Conservation (phyloP, 2,797 vertebrate genomes). For the Galagoides demidoff region DNA sequence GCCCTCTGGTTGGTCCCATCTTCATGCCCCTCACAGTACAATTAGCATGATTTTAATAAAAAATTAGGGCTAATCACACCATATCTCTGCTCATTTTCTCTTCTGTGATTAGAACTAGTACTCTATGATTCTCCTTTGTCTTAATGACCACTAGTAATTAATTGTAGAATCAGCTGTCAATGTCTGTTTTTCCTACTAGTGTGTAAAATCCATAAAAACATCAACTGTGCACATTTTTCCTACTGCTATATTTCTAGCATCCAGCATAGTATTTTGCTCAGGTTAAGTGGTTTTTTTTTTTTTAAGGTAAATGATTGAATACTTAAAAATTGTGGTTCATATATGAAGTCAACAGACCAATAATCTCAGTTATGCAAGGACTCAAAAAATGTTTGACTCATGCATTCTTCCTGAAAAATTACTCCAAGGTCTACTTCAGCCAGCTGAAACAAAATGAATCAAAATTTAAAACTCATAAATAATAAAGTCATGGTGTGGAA, state of each 20-base stretch:
- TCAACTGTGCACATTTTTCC: neutral
- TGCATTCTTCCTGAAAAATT: slow-evolving; percentile 79
- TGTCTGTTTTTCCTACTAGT: neutral
- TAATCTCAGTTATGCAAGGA: slow-evolving; percentile 70
- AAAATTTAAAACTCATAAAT: slow-evolving; percentile 82
- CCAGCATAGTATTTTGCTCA: slow-evolving; percentile 18
- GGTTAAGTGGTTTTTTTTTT: slow-evolving; percentile 30
- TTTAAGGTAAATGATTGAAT: slow-evolving; percentile 71
- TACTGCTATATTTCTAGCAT: neutral
- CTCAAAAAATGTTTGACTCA: slow-evolving; percentile 71
- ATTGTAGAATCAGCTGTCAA: neutral
- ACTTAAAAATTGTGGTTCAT: slow-evolving; percentile 65
- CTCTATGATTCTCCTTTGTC: slow-evolving; percentile 27
- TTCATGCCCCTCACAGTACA: neutral
- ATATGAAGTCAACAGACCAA: slow-evolving; percentile 74
- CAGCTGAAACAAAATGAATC: slow-evolving; percentile 77
- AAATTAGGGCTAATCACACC: neutral
- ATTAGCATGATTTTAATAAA: neutral
- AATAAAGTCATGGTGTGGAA: slow-evolving; percentile 76
- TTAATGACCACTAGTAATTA: slow-evolving; percentile 12
- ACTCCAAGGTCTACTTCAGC: slow-evolving; percentile 73
- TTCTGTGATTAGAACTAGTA: neutral
- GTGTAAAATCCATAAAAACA: neutral
- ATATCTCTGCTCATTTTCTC: neutral
- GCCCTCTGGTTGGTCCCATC: neutral